Evolutionary conservation across 2,888 invertebrate species (phyloP), one percentile per base, ranked within the genome.

Genomic region (Loripinus fragilis): DNA sequence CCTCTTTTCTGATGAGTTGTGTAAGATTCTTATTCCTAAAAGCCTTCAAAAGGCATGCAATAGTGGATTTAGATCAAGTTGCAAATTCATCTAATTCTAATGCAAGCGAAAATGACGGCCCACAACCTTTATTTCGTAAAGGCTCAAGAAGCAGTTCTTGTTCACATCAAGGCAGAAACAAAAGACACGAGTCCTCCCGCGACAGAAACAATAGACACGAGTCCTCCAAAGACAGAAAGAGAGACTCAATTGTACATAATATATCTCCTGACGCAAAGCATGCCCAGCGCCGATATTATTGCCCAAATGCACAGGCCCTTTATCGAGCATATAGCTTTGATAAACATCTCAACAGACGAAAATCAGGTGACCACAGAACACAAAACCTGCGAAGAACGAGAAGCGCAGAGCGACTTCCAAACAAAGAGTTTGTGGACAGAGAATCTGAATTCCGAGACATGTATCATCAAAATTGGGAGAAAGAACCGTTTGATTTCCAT

Each of bases 401-500:
- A 41, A 67, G 67, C 28, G 67, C 67, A 1, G 67, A 67, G 28
- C 17, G 67, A 25, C 67, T 67, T 42, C 67, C 67, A 28, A 67
- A 67, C 17, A 67, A 67, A 42, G 41, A 41, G 17, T 30, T 33
- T 38, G 55, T 42, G 10, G 38, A 33, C 10, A 17, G 33, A 23
- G 60, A 52, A 50, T 38, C 20, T 33, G 71, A 60, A 55, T 33
- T 30, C 25, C 38, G 41, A 3, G 17, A 55, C 25, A 7, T 35
- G 15, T 71, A 71, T 38, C 28, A 60, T 41, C 2, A 71, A 38
- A 71, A 71, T 55, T 71, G 71, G 71, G 71, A 71, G 15, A 8
- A 20, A 23, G 71, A 71, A 50, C 41, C 71, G 30, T 71, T 55
- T n/a, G 35, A 48, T 23, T 41, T 42, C 33, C 41, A 71, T 25